These are phyloP conservation scores for Isichthys henryi DNA, from an alignment of 2,113 vertebrate species.

Conservation along the genomic window DNA sequence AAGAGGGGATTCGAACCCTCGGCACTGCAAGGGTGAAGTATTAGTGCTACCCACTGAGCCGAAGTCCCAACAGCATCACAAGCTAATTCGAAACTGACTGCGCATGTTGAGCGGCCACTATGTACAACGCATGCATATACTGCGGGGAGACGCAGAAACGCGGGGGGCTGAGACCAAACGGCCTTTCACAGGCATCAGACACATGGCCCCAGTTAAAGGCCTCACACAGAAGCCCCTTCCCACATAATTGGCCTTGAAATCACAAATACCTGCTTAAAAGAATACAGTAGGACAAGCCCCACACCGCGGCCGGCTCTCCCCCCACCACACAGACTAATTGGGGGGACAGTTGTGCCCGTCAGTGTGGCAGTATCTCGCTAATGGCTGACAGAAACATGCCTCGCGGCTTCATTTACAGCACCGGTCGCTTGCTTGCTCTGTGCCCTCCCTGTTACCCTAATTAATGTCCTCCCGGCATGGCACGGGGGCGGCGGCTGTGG, in stretches of 20 bases:
- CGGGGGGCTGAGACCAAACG: neutral
- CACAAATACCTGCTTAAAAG: neutral
- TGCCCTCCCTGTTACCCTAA: constrained; percentile 20
- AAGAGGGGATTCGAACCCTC: neutral
- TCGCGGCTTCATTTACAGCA: neutral
- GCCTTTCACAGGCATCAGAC: neutral
- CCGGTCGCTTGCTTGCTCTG: neutral
- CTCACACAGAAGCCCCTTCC: neutral
- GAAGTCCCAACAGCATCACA: neutral
- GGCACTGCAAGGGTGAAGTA: neutral
- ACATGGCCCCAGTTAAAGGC: neutral
- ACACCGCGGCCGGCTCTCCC: neutral
- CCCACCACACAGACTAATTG: neutral
- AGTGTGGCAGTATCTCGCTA: neutral
- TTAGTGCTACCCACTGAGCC: neutral
- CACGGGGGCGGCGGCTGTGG: neutral
- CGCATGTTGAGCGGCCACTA: neutral
- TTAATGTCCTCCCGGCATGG: constrained; percentile 23
- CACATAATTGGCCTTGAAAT: neutral
- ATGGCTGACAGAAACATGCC: neutral
- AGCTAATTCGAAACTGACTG: neutral
- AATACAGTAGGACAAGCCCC: neutral
- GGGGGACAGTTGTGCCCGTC: neutral
- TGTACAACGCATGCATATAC: neutral
- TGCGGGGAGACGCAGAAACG: neutral